Percentiles rank a stretch among this genome's conserved stretches.
These are phyloP conservation scores for Steinernema hermaphroditum DNA, from an alignment of 2,888 invertebrate species.

Conservation along the genomic window DNA sequence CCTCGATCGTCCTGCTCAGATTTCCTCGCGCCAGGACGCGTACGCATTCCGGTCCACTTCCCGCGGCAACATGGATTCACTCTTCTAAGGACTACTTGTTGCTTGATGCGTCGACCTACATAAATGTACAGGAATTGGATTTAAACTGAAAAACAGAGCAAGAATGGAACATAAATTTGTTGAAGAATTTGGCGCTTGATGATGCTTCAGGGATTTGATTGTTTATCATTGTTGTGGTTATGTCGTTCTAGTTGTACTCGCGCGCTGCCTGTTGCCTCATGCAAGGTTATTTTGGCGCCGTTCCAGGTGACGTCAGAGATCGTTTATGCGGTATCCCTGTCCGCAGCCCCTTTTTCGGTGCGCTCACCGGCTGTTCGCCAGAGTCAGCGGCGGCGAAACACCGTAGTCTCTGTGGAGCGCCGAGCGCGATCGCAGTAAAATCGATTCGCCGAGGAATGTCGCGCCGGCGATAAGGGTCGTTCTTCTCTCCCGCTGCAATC, in stretches of 20 bases:
- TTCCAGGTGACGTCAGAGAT: not conserved
- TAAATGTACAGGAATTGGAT: too few species aligned
- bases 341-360: not conserved
- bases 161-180: too few species aligned
- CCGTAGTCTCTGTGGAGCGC: not conserved
- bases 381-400: not conserved
- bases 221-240: too few species aligned
- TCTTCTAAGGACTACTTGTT: conserved; percentile 47
- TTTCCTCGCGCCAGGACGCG: conserved; percentile 53
- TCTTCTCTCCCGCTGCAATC: not conserved
- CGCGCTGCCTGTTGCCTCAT: too few species aligned
- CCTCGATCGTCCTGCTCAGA: conserved; percentile 31
- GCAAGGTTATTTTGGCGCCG: not conserved
- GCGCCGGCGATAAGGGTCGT: not conserved
- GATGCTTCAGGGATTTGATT: too few species aligned
- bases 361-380: not conserved
- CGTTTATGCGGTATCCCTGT: not conserved
- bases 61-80: conserved; percentile 61
- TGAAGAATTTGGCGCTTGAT: too few species aligned
- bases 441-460: not conserved
- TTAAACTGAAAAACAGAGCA: too few species aligned
- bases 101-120: not conserved
- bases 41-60: conserved; percentile 49
- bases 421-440: too few species aligned
- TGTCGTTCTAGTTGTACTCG: too few species aligned